Base-by-base conservation (phyloP, 1,140 invertebrate genomes). In the Drosophila jambulina region DNA sequence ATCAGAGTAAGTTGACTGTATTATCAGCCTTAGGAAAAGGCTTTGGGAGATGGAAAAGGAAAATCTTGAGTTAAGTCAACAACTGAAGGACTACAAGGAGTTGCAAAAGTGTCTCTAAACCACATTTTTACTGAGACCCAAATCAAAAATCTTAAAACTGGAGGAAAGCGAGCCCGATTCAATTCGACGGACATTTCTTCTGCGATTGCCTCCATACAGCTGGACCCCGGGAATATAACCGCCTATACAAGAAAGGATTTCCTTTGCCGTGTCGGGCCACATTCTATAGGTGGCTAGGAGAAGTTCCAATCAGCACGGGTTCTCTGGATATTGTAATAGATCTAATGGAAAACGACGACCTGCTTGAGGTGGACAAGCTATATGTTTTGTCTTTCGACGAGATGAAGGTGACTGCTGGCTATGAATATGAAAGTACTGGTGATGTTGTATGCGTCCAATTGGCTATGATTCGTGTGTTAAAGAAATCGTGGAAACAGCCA, bases 341-440 rank as follows among this genome's bases (percentile, higher is more conserved):
- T 46, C 43, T 75, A 5, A 59, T 75, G 64, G 46, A 60, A 5
- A 54, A 57, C 19, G 51, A 42, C 3, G 43, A 38, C 5, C 54
- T 61, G 51, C 21, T 43, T n/a, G 27, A 29, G 10, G 45, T 58
- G 5, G 71, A 75, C 8, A 68, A 68, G n/a, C 23, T 70, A 13
- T 75, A 65, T 15, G 56, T 77, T 13, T 43, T 77, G 7, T 43
- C 49, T 19, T 65, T 77, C 13, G 67, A 77, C 27, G 74, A 71
- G 19, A 75, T 75, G 54, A 69, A 58, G 25, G 63, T 69, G 12
- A 15, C 32, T 23, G 53, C 40, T 8, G 17, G 17, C 7, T 40
- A 7, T 4, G 17, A 40, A n/a, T 40, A 40, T n/a, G 38, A 40
- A 5, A 40, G 7, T n/a, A n/a, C 38, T 1, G 38, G 3, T 40